A percentile compares a stretch with the other conserved stretches of the same genome.
Conservation (phyloP, 2,797 vertebrate genomes). For the Eleutherodactylus coqui region DNA sequence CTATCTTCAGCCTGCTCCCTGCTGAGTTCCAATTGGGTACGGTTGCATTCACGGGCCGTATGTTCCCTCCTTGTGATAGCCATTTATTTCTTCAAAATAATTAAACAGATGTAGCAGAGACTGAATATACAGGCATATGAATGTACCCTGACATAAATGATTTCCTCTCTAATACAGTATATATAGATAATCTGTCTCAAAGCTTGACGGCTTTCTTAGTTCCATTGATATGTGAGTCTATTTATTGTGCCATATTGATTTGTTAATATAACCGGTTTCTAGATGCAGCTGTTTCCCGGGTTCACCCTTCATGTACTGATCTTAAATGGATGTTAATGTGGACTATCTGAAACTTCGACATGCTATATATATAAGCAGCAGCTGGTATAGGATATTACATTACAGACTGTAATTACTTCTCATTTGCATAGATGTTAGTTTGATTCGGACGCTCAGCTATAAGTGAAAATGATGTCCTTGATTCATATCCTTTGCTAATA, state of each 20-base stretch:
- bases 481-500: no score
- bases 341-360: conserved; percentile 5
- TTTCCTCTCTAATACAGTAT: background rate
- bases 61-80: background rate
- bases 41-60: no score
- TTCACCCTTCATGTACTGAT: background rate
- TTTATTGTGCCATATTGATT: background rate
- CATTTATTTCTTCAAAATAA: background rate
- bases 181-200: background rate
- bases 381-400: background rate
- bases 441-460: background rate
- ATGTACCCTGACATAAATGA: background rate
- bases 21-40: background rate
- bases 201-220: background rate
- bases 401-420: background rate
- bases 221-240: no score
- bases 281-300: conserved; percentile 21
- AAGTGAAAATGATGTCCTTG: no score
- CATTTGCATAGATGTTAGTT: background rate
- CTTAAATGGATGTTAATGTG: background rate
- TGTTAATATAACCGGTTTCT: conserved; percentile 2
- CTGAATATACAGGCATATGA: background rate
- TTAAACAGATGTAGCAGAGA: background rate
- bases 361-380: background rate
- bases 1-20: background rate